Conservation (phyloP, 2,113 vertebrate genomes). For the Microtus richardsoni region DNA sequence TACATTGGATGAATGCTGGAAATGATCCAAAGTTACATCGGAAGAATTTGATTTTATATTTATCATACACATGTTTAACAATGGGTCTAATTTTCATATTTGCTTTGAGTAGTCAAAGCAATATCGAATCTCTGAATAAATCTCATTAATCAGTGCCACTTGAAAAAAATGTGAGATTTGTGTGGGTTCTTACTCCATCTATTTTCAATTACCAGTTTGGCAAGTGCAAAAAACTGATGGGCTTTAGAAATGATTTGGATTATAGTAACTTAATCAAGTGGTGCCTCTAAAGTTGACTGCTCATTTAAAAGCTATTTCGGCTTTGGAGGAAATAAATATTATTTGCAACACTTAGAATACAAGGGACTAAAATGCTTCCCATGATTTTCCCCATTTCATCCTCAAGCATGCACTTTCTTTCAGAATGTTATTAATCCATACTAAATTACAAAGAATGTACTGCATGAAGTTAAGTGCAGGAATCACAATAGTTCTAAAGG, state of each 20-base stretch:
- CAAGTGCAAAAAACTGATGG: conserved; percentile 56
- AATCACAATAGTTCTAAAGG: not conserved
- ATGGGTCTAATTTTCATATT: conserved; percentile 36
- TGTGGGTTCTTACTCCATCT: conserved; percentile 41
- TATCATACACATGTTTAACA: conserved; percentile 22
- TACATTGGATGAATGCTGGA: not conserved
- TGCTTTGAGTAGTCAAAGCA: conserved; percentile 3
- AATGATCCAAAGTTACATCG: conserved; percentile 7
- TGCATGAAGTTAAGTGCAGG: not conserved
- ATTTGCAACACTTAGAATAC: not conserved
- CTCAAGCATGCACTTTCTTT: not conserved
- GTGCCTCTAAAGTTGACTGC: not conserved
- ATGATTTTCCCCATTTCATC: not conserved
- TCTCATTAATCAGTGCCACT: conserved; percentile 31
- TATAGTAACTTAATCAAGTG: conserved; percentile 34
- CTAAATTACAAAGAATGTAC: not conserved
- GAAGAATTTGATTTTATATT: conserved; percentile 42
- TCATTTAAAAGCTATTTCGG: conserved; percentile 27
- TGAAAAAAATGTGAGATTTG: conserved; percentile 43
- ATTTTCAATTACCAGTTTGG: conserved; percentile 58
- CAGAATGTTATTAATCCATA: not conserved
- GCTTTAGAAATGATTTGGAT: conserved; percentile 58
- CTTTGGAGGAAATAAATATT: not conserved
- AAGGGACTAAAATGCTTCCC: not conserved
- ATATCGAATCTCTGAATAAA: conserved; percentile 23